phyloP scores from a whole-genome alignment of 2,113 vertebrate genomes.

The Poeciliopsis occidentalis region DNA sequence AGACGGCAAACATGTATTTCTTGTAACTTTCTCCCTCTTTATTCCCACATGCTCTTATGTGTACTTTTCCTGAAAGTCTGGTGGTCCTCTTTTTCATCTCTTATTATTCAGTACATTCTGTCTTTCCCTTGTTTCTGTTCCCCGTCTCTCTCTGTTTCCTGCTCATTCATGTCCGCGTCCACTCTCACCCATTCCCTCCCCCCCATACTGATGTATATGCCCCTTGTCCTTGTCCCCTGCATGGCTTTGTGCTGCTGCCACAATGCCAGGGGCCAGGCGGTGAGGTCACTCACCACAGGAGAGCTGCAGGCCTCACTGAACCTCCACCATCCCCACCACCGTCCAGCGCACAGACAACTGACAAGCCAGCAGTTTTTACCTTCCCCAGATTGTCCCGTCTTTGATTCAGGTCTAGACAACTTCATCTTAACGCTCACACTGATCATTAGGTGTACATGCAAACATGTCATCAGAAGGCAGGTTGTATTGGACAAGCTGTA shows the following conservation, averaged over 20 bases:
- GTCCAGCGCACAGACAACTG: slow-evolving; percentile 17
- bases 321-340: slow-evolving; percentile 58
- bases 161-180: slow-evolving; percentile 54
- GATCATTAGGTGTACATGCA: slow-evolving; percentile 4
- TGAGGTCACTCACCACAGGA: slow-evolving; percentile 79
- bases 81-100: slow-evolving; percentile 50
- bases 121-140: slow-evolving; percentile 29
- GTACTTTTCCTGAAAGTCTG: slow-evolving; percentile 45
- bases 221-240: slow-evolving; percentile 64
- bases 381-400: slow-evolving; percentile 46
- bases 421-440: slow-evolving; percentile 24
- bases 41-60: slow-evolving; percentile 51
- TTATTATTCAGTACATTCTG: slow-evolving; percentile 24
- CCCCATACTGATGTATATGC: slow-evolving; percentile 58
- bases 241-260: slow-evolving; percentile 75
- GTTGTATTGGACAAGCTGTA: slow-evolving; percentile 18
- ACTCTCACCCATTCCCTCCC: slow-evolving; percentile 58
- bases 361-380: slow-evolving; percentile 24
- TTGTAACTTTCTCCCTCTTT: slow-evolving; percentile 32
- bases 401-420: slow-evolving; percentile 14
- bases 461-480: slow-evolving; percentile 8
- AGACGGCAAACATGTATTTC: slow-evolving; percentile 40
- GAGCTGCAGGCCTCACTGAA: slow-evolving; percentile 76
- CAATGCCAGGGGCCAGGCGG: slow-evolving; percentile 75
- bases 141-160: slow-evolving; percentile 42